A percentile compares a stretch with the other conserved stretches of the same genome.
These are phyloP conservation scores for Tortricodes alternella DNA, from an alignment of 2,888 invertebrate species.

Conservation along the genomic window DNA sequence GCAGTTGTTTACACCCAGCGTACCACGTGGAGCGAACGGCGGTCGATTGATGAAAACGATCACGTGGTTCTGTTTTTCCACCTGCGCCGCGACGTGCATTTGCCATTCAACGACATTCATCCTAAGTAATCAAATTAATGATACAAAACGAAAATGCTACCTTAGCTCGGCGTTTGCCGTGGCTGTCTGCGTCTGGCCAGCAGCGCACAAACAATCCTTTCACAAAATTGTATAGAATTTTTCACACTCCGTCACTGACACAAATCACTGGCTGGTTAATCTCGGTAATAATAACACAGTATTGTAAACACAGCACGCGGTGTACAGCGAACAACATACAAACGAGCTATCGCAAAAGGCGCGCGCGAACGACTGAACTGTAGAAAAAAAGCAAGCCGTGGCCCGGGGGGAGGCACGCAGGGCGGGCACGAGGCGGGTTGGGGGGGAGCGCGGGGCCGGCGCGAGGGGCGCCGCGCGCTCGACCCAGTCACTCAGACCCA, in stretches of 20 bases:
- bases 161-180: constrained; percentile 78
- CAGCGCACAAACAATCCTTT: constrained; percentile 45
- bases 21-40: constrained; percentile 70
- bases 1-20: constrained; percentile 38
- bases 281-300: constrained; percentile 68
- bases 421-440: constrained; percentile 40
- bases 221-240: constrained; percentile 39
- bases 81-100: constrained; percentile 43
- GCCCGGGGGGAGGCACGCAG: constrained; percentile 36
- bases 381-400: constrained; percentile 33
- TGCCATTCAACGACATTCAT: constrained; percentile 45
- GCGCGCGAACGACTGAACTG: constrained; percentile 72
- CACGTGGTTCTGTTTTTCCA: constrained; percentile 67
- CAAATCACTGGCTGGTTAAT: constrained; percentile 57
- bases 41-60: constrained; percentile 56
- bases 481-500: constrained; percentile 47
- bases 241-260: constrained; percentile 59
- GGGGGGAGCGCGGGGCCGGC: constrained; percentile 64
- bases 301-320: constrained; percentile 75
- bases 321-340: constrained; percentile 51
- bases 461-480: constrained; percentile 36
- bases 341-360: constrained; percentile 59
- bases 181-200: constrained; percentile 60
- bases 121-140: constrained; percentile 61
- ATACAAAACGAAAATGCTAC: constrained; percentile 61